Conservation (phyloP, 2,113 vertebrate genomes). For the Caloenas nicobarica region DNA sequence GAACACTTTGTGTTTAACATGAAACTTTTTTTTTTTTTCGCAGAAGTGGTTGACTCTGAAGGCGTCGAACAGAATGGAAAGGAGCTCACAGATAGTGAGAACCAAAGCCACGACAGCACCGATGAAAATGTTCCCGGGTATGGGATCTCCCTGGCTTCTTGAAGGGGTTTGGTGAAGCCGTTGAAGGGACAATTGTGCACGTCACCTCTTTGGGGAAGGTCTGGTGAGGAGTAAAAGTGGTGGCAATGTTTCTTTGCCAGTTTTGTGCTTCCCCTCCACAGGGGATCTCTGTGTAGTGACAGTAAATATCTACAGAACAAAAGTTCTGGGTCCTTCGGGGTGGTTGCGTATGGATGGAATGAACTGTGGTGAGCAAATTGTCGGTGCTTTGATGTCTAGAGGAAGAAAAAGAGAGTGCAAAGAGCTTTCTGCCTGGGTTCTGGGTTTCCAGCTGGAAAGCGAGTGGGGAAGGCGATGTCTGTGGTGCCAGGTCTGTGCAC, state of each 20-base stretch:
- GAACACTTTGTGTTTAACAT: not conserved
- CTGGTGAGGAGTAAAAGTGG: not conserved
- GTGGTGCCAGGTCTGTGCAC: not conserved
- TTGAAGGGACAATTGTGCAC: not conserved
- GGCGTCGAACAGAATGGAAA: constrained; percentile 58
- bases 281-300: not conserved
- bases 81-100: constrained; percentile 11
- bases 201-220: too few species aligned
- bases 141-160: fast-evolving
- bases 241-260: not conserved
- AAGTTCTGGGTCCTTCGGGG: not conserved
- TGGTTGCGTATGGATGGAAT: not conserved
- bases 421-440: not conserved
- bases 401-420: not conserved
- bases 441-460: not conserved
- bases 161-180: not conserved
- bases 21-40: not conserved
- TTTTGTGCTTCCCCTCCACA: not conserved
- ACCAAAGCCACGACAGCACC: not conserved
- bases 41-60: constrained; percentile 51
- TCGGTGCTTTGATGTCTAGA: not conserved
- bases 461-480: not conserved
- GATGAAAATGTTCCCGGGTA: constrained; percentile 42
- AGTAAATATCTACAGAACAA: not conserved
- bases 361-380: not conserved